phyloP scores from a whole-genome alignment of 2,888 invertebrate genomes.

The Drosophila parthenogenetica region DNA sequence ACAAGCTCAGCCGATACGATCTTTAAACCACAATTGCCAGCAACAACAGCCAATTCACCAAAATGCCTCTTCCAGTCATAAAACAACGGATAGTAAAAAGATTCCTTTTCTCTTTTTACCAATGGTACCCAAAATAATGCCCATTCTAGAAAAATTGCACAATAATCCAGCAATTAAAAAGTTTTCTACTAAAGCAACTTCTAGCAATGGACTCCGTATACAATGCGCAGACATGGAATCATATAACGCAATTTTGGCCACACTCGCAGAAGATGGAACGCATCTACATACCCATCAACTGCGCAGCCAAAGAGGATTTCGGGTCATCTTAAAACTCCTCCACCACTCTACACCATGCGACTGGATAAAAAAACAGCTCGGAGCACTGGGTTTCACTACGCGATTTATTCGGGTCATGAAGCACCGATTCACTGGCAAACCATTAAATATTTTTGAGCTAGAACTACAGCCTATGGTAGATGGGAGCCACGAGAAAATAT shows the following conservation, averaged over 20 bases:
- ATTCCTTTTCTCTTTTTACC: not conserved
- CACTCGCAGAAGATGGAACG: not conserved
- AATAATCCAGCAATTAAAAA: not conserved
- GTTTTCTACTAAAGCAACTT: conserved; percentile 5
- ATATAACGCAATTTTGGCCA: not conserved
- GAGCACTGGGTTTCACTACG: not conserved
- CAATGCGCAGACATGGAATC: not conserved
- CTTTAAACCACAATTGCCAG: too few relatives aligned
- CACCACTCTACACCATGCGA: conserved; percentile 5
- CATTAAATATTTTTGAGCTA: conserved; percentile 8
- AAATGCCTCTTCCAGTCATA: too few relatives aligned
- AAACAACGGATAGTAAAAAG: not conserved
- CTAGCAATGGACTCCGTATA: not conserved
- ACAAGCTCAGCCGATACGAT: too few relatives aligned
- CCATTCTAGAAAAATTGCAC: not conserved
- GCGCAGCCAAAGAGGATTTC: conserved; percentile 8
- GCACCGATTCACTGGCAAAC: not conserved
- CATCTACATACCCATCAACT: conserved; percentile 3
- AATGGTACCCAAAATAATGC: conserved; percentile 7
- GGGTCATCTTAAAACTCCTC: not conserved
- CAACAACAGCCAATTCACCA: too few relatives aligned
- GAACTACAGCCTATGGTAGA: conserved; percentile 1
- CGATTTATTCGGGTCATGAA: conserved; percentile 4
- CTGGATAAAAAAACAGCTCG: not conserved
- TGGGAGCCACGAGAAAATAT: not conserved